Conservation (phyloP, 1,140 invertebrate species). For the Berghia stephanieae region DNA sequence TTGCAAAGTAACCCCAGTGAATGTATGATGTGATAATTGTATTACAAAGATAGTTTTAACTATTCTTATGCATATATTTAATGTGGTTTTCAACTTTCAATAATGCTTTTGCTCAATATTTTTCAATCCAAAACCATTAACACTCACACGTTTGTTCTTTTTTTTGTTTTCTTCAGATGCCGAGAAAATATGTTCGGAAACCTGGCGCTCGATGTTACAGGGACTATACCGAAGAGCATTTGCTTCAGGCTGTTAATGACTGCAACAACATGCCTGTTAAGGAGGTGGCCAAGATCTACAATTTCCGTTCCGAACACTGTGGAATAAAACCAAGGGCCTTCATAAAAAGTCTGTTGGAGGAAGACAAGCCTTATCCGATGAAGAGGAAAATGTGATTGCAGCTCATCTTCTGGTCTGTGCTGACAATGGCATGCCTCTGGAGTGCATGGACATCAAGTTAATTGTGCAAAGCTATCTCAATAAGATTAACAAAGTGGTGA, state of each 20-base stretch:
- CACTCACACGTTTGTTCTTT: too few relatives aligned
- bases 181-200: background rate
- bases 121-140: too few relatives aligned
- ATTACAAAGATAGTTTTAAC: too few relatives aligned
- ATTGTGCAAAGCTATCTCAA: background rate
- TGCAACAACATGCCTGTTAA: background rate
- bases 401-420: background rate
- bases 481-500: background rate
- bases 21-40: too few relatives aligned
- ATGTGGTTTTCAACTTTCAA: too few relatives aligned
- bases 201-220: background rate
- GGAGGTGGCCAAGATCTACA: background rate
- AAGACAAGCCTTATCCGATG: conserved; percentile 26
- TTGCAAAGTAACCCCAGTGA: too few relatives aligned
- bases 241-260: background rate
- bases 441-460: background rate
- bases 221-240: conserved; percentile 3
- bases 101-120: too few relatives aligned
- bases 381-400: conserved; percentile 47
- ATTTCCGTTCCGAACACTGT: background rate
- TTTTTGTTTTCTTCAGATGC: too few relatives aligned
- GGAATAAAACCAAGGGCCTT: background rate
- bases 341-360: conserved; percentile 29
- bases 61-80: too few relatives aligned
- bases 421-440: conserved; percentile 10